Evolutionary conservation across 2,797 vertebrate species (phyloP), one percentile per base, ranked within the genome.

Genomic region (Melanotaenia maccullochi): DNA sequence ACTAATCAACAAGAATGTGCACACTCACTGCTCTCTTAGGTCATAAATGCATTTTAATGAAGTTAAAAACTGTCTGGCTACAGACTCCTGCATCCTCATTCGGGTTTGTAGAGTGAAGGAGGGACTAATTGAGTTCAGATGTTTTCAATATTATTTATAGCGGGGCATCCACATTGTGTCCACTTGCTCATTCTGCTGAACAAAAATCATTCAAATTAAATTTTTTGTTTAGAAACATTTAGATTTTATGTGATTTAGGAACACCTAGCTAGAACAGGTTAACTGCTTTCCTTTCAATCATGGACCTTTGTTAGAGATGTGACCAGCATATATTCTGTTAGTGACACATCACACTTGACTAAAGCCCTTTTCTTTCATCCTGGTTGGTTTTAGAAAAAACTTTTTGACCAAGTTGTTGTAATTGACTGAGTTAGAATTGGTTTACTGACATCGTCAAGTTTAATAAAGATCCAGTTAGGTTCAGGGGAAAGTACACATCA

Each of bases 1-100:
- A 87, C 82, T 85, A 82, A 87, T 74, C 82, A 76, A 69, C 55
- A 78, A 67, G 62, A 78, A 87, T 85, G 54, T 82, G 83, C 79
- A 85, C 73, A 58, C 42, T 87, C 83, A 82, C 72, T 54, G 28
- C 75, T 78, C 60, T 75, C 72, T 32, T 74, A 4, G 1, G 59
- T 76, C 66, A 78, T 83, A 90, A 92, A 91, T 69, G 73, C 51
- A 0, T 79, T 88, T 86, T 90, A 85, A 92, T 90, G 84, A 84
- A 71, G 82, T 84, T 74, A 62, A 84, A 84, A 83, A 80, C 68
- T 3, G 60, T 84, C 60, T 59, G 75, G 73, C 71, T 47, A 42
- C 35, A 36, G 33, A 76, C 58, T 68, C 65, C 77, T 75, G 72
- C 68, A 66, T 85, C 68, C 76, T 49, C 57, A 69, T 49, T 63